Evolutionary conservation across 2,888 invertebrate species (phyloP), one percentile per base, ranked within the genome.

Genomic region (Xestia rhomboidea): DNA sequence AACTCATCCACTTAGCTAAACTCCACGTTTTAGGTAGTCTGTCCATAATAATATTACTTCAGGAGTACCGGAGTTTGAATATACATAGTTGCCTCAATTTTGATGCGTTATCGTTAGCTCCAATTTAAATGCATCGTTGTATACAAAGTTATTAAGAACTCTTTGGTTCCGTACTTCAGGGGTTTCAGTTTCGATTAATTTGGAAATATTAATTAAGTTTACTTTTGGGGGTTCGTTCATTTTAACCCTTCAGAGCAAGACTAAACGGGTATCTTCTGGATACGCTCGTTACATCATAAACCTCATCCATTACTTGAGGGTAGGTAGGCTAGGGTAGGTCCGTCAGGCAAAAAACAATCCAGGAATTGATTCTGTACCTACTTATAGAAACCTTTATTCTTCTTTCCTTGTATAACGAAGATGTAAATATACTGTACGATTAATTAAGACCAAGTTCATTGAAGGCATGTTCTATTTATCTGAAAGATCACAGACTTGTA

Each of bases 71-170:
- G 73, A 82, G 60, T 85, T 77, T 76, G 73, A 66, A 70, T 78
- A 73, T 66, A 60, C 68, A 67, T 74, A 80, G 84, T 82, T 74
- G 62, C 68, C 62, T 63, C 74, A 83, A 80, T 76, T 86, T 83
- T 74, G 57, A 80, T 72, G 38, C 49, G 54, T 67, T 85, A 81
- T 63, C 62, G 54, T 82, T 69, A 76, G 34, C 54, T 67, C 54
- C 54, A 72, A 82, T 82, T 80, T 76, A 84, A 72, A 84, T 67
- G 72, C 66, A 69, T 69, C 76, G 75, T 66, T 68, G 51, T 68
- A 27, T 7, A 80, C 54, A 75, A 71, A 81, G 62, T 81, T 72
- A 69, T 75, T 68, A 72, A 34, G 68, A 72, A 41, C 46, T 75
- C 60, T 67, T 69, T 49, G 44, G 62, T 51, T 63, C 11, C 15